Conservation (phyloP, 2,113 vertebrate species). For the Solea senegalensis region DNA sequence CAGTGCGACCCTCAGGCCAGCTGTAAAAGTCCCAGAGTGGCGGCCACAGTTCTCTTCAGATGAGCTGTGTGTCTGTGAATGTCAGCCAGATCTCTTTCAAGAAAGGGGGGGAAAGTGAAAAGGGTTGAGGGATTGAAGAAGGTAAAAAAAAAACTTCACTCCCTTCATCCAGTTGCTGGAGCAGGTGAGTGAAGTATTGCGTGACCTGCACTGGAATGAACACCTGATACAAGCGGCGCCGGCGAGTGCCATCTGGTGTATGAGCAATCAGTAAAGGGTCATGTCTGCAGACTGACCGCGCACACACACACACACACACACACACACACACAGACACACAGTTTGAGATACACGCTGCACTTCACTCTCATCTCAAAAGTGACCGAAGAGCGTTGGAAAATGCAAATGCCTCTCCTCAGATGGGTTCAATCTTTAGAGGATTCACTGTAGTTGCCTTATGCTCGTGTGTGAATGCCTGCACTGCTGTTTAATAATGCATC, state of each 20-base stretch:
- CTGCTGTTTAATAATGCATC: slow-evolving; percentile 73
- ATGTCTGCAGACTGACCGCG: slow-evolving; percentile 30
- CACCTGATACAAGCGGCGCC: slow-evolving; percentile 59
- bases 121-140: background rate
- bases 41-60: background rate
- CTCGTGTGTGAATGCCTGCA: slow-evolving; percentile 54
- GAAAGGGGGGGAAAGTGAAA: background rate
- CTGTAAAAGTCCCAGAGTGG: background rate
- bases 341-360: slow-evolving; percentile 7
- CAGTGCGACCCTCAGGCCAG: background rate
- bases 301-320: slow-evolving; percentile 10
- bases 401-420: background rate
- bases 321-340: background rate
- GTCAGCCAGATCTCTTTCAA: slow-evolving; percentile 1
- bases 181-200: slow-evolving; percentile 28
- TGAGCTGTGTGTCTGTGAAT: background rate
- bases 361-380: slow-evolving; percentile 13
- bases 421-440: slow-evolving; percentile 28
- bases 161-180: slow-evolving; percentile 1
- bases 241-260: slow-evolving; percentile 73
- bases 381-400: slow-evolving; percentile 7
- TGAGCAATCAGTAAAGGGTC: slow-evolving; percentile 53
- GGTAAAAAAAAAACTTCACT: background rate
- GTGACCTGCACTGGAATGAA: slow-evolving; percentile 54
- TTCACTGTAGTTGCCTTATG: slow-evolving; percentile 12